Percentiles rank a stretch among this genome's conserved stretches.
Conservation (phyloP, 2,888 invertebrate species). For the Matsumyia berberina region DNA sequence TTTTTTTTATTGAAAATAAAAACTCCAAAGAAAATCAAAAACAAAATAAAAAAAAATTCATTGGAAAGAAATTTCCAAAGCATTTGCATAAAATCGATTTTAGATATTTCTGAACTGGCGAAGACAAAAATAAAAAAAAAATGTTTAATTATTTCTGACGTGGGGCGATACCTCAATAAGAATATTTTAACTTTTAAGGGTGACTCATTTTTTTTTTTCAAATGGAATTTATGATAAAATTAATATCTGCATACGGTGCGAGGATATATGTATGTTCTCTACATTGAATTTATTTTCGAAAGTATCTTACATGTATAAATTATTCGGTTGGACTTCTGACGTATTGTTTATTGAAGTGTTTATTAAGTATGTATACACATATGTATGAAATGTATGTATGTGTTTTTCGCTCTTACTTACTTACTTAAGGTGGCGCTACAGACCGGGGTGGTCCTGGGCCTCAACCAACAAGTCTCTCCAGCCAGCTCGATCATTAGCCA, state of each 20-base stretch:
- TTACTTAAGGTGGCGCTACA: too few species aligned
- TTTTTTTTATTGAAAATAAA: conserved; percentile 61
- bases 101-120: conserved; percentile 56
- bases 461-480: too few species aligned
- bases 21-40: conserved; percentile 48
- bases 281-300: too few species aligned
- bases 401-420: too few species aligned
- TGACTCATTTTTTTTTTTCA: conserved; percentile 49
- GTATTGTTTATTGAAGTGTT: too few species aligned
- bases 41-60: conserved; percentile 49
- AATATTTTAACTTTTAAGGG: conserved; percentile 58
- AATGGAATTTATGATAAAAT: conserved; percentile 62
- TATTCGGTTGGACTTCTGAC: too few species aligned
- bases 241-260: conserved; percentile 22
- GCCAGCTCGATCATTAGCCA: too few species aligned
- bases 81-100: conserved; percentile 75
- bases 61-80: conserved; percentile 62
- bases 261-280: too few species aligned
- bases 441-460: too few species aligned
- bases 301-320: too few species aligned
- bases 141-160: conserved; percentile 66
- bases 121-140: conserved; percentile 41
- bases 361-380: too few species aligned
- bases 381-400: too few species aligned
- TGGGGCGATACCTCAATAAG: conserved; percentile 51